Evolutionary conservation across 2,888 invertebrate species (phyloP).

Genomic region (Stegophylla sp.): DNA sequence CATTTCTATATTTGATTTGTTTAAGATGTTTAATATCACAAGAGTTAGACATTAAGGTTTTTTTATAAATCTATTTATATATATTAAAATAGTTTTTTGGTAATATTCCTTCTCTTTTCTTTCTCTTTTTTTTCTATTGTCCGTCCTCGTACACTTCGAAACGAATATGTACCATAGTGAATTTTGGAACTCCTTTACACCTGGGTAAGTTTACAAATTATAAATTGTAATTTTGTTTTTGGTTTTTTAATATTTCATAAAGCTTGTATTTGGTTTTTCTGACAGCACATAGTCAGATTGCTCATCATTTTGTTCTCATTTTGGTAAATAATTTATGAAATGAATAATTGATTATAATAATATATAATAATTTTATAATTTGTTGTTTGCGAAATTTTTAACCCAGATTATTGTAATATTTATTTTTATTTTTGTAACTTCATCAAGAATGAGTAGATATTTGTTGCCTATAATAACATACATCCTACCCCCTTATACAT

Average conservation of each 20-base stretch:
- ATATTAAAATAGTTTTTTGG: constrained; percentile 54
- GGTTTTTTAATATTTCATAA: constrained; percentile 60
- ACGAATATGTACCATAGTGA: constrained; percentile 73
- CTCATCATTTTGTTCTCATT: constrained; percentile 59
- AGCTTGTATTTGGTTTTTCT: constrained; percentile 59
- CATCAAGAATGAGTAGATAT: constrained; percentile 47
- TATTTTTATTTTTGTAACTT: constrained; percentile 23
- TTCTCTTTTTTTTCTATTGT: constrained; percentile 61
- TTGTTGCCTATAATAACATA: constrained; percentile 21
- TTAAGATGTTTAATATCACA: constrained; percentile 33
- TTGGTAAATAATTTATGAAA: constrained; percentile 43
- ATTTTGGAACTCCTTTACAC: constrained; percentile 98
- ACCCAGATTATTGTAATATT: constrained; percentile 40
- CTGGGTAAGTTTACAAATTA: constrained; percentile 81
- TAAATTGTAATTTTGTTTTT: constrained; percentile 61
- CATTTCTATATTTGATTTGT: constrained; percentile 22
- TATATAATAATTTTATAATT: constrained; percentile 46
- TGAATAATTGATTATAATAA: constrained; percentile 25
- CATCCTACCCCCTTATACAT: background rate
- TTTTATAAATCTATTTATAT: constrained; percentile 61
- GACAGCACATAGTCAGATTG: constrained; percentile 59
- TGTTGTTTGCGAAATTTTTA: constrained; percentile 54
- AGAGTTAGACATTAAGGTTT: constrained; percentile 37
- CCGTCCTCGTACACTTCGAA: constrained; percentile 57
- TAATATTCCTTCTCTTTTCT: constrained; percentile 58